Evolutionary conservation across 2,113 vertebrate species (phyloP).

Genomic region (Prunella fulvescens): DNA sequence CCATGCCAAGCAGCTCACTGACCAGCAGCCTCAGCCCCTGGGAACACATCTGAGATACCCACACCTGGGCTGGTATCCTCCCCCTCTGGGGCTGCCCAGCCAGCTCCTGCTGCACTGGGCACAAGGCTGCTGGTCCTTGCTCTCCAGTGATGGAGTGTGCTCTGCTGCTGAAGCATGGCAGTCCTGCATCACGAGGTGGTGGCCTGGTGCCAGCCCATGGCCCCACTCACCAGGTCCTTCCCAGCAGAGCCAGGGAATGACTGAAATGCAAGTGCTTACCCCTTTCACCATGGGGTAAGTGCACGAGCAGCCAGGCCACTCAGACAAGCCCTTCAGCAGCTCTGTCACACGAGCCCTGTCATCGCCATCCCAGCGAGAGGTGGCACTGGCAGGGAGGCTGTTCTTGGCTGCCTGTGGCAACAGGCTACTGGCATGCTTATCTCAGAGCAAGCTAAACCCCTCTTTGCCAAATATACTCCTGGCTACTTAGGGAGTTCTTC

Average conservation of each 20-base stretch:
- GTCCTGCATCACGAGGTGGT: neutral
- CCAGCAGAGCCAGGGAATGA: rapidly evolving
- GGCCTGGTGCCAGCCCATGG: neutral
- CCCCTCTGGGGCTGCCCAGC: neutral
- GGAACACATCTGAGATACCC: neutral
- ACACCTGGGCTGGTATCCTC: neutral
- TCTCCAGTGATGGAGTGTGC: rapidly evolving
- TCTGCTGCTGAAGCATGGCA: rapidly evolving
- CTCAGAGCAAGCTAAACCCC: neutral
- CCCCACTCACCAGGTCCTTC: rapidly evolving
- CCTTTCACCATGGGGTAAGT: neutral
- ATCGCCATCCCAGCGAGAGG: neutral
- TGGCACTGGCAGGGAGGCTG: neutral
- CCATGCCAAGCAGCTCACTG: rapidly evolving
- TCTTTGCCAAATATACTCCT: neutral
- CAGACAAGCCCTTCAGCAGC: neutral
- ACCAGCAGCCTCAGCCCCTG: too few species aligned
- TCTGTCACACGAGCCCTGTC: neutral
- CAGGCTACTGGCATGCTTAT: neutral
- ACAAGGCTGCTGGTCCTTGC: neutral
- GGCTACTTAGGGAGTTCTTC: neutral
- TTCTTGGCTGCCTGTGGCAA: neutral
- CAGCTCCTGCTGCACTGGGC: neutral
- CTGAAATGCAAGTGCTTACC: neutral
- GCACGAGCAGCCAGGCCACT: neutral